Percentiles rank a stretch among this genome's conserved stretches.
These are phyloP conservation scores for Chamaetylas fuelleborni DNA, from an alignment of 2,113 vertebrate genomes.

Conservation along the genomic window DNA sequence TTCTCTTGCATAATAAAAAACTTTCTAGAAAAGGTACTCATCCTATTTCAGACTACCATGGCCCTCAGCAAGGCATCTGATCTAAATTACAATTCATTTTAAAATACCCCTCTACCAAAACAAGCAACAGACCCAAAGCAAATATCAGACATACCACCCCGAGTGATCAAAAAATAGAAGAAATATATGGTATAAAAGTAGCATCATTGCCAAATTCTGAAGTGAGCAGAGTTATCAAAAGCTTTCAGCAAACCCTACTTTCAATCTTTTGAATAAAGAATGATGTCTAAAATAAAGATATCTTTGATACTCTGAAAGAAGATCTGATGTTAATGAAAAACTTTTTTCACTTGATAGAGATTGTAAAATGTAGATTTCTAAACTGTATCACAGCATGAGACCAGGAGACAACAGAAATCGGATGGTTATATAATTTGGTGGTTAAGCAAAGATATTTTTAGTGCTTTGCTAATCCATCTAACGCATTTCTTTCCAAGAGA, in stretches of 20 bases:
- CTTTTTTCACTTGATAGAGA: not conserved
- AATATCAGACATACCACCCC: not conserved
- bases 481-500: constrained; percentile 60
- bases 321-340: not conserved
- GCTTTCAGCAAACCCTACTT: not conserved
- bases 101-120: not conserved
- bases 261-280: not conserved
- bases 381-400: not conserved
- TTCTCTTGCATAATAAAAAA: not conserved
- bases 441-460: constrained; percentile 69
- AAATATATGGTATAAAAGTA: not conserved
- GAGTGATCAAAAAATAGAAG: not conserved
- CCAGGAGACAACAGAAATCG: constrained; percentile 6
- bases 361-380: constrained; percentile 14
- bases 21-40: not conserved
- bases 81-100: not conserved
- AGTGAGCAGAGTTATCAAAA: not conserved
- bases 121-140: not conserved
- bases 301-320: not conserved
- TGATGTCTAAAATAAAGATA: not conserved
- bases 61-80: not conserved
- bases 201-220: not conserved
- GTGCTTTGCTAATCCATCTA: constrained; percentile 62
- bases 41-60: not conserved
- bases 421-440: constrained; percentile 61